phyloP scores from a whole-genome alignment of 2,888 invertebrate species.

The Catocala nupta region DNA sequence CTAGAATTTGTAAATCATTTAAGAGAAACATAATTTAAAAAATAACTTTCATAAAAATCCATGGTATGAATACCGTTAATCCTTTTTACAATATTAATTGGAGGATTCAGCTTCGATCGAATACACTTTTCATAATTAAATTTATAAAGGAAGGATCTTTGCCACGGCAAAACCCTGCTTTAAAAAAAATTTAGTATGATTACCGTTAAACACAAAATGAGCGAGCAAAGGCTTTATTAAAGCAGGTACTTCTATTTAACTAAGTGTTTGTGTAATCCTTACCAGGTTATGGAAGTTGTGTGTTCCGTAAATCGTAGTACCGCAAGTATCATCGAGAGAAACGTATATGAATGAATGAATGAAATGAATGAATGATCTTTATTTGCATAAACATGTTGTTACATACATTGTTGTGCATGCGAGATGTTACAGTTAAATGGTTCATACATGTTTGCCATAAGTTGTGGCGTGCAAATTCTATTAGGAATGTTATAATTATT shows the following conservation, averaged over 20 bases:
- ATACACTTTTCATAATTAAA: slow-evolving; percentile 24
- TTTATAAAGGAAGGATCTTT: slow-evolving; percentile 36
- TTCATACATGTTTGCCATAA: too few relatives aligned
- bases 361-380: too few relatives aligned
- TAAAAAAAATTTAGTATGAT: background rate
- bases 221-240: background rate
- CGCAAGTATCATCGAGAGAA: too few relatives aligned
- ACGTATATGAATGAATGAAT: too few relatives aligned
- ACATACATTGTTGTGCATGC: too few relatives aligned
- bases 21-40: background rate
- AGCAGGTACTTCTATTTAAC: background rate
- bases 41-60: background rate
- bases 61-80: background rate
- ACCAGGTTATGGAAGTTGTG: too few relatives aligned
- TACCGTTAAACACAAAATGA: background rate
- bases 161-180: slow-evolving; percentile 14
- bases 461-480: too few relatives aligned
- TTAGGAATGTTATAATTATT: too few relatives aligned
- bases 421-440: too few relatives aligned
- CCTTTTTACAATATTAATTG: slow-evolving; percentile 41
- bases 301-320: too few relatives aligned
- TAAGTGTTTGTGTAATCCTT: background rate
- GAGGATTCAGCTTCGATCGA: slow-evolving; percentile 23
- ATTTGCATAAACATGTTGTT: too few relatives aligned
- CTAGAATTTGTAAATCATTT: background rate